Percentiles rank a stretch among this genome's conserved stretches.
phyloP scores from a whole-genome alignment of 2,888 invertebrate genomes.

The Odontocerum albicorne region DNA sequence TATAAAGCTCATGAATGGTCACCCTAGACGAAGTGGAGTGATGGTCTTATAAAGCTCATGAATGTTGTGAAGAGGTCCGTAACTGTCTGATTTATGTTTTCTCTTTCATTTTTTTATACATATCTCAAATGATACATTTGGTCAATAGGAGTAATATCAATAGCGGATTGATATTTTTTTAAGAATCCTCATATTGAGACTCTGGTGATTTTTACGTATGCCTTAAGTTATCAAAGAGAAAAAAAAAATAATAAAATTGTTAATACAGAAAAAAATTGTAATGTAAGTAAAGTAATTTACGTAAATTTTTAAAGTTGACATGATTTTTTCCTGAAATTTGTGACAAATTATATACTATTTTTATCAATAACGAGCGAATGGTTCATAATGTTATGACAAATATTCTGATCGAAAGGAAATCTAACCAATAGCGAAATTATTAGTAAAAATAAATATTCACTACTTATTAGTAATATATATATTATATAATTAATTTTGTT shows the following conservation, averaged over 20 bases:
- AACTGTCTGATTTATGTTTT: no score
- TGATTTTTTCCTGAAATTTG: not conserved
- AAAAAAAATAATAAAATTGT: no score
- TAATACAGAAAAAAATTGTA: constrained; percentile 15
- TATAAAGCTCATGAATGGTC: constrained; percentile 9
- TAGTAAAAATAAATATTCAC: no score
- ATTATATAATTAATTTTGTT: no score
- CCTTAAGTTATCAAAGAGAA: constrained; percentile 20
- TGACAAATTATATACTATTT: constrained; percentile 5
- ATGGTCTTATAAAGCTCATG: constrained; percentile 1
- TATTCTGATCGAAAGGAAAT: no score
- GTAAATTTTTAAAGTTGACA: not conserved
- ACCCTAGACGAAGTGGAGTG: constrained; percentile 6
- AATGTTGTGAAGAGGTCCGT: no score
- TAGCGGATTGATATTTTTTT: constrained; percentile 10
- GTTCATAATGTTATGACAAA: no score
- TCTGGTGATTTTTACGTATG: constrained; percentile 16
- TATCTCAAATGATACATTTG: no score
- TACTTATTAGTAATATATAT: no score
- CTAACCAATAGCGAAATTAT: no score
- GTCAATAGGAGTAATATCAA: constrained; percentile 10
- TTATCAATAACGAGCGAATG: not conserved
- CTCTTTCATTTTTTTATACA: no score
- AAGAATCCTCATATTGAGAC: constrained; percentile 1
- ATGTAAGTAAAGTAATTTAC: constrained; percentile 4